A percentile compares a stretch with the other conserved stretches of the same genome.
Conservation (phyloP, 2,113 vertebrate genomes). For the Rhegmatorhina hoffmannsi region DNA sequence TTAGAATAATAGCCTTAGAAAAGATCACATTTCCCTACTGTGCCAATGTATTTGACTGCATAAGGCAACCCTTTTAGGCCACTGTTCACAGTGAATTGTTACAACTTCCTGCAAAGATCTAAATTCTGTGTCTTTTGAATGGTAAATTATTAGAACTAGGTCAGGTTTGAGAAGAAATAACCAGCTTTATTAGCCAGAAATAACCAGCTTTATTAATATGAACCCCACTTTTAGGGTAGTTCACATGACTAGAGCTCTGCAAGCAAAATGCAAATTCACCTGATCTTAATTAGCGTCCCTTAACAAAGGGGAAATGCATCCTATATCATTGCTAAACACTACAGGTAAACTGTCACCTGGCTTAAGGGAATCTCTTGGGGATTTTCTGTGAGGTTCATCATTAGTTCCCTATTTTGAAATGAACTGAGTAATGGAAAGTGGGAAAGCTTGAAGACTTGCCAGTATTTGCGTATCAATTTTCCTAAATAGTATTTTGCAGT, state of each 20-base stretch:
- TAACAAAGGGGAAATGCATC: neutral
- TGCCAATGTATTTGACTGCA: constrained; percentile 52
- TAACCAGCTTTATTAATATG: constrained; percentile 6
- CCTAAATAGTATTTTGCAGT: neutral
- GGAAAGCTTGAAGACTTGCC: neutral
- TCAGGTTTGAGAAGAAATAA: constrained; percentile 46
- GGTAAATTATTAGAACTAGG: constrained; percentile 60
- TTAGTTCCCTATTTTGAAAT: neutral
- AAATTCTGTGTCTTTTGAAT: constrained; percentile 39
- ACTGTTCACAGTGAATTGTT: constrained; percentile 30
- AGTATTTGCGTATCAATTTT: neutral
- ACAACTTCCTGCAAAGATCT: constrained; percentile 45
- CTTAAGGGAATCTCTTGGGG: neutral
- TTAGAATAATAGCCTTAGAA: constrained; percentile 73
- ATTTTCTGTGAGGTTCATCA: neutral
- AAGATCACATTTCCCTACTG: constrained; percentile 68
- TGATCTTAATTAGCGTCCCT: neutral
- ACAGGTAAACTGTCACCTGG: neutral
- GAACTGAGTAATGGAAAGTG: neutral
- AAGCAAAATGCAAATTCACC: neutral
- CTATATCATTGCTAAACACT: neutral
- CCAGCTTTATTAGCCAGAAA: constrained; percentile 34
- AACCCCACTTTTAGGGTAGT: neutral
- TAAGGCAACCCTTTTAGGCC: neutral
- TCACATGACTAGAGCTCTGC: neutral